Evolutionary conservation across 2,888 invertebrate species (phyloP), one percentile per base, ranked within the genome.

Genomic region (Limnephilus auricula): DNA sequence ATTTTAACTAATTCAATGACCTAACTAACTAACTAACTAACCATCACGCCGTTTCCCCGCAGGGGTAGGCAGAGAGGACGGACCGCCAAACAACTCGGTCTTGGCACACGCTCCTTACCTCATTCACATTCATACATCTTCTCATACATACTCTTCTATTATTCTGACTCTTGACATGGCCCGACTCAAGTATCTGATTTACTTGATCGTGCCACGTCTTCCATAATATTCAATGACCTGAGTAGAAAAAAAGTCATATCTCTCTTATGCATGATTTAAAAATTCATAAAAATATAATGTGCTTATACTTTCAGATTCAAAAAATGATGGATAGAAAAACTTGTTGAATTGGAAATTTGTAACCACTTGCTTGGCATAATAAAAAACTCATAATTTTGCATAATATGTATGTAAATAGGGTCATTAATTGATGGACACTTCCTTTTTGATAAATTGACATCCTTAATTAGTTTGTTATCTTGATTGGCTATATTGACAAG

Each of bases 341-440:
- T 32, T 31, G 18, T 9, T 15, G 30, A 9, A 50, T 86, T 65
- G 65, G 65, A 32, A 84, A 37, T 37, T 31, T 84, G 30, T 65
- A 50, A 32, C 86, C 25, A 50, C 50, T 50, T 79, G 31, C 25
- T 84, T 45, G 45, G 45, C 45, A 45, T 40, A 40, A 40, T 40
- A 40, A 40, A 40, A 10, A 45, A 3, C 45, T 31, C 84, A 50
- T 80, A 84, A 65, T 78, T 84, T 78, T 78, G 84, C 65, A 34
- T 84, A 90, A 90, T 90, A n/a, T n/a, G 30, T 4, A 37, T 30
- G 34, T 30, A 65, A 84, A 84, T 45, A 84, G 84, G 50, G 84
- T 78, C 78, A 40, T 84, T 78, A 78, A 65, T 18, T 32, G 65
- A 65, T n/a, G 6, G 65, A 25, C 25, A 25, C 25, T 65, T 25